A percentile compares a stretch with the other conserved stretches of the same genome.
Conservation (phyloP, 1,140 invertebrate genomes). For the Rhyzopertha dominica region DNA sequence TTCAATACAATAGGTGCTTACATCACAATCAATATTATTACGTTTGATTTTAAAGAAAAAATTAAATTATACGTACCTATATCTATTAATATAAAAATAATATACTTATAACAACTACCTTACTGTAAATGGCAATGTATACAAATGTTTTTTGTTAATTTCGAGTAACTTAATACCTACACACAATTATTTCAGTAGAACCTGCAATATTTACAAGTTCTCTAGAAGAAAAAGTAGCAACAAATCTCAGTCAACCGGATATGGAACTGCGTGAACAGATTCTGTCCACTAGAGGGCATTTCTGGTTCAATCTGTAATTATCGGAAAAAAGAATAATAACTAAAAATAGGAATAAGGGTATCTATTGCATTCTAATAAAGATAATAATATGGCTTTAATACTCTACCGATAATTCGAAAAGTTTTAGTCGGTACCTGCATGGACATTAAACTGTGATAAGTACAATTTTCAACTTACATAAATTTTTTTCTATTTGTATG, state of each 20-base stretch:
- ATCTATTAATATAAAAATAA: no score
- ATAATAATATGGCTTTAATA: not conserved
- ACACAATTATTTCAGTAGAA: slow-evolving; percentile 44
- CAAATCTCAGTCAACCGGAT: slow-evolving; percentile 50
- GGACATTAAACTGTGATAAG: not conserved
- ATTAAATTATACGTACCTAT: no score
- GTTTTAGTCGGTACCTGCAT: not conserved
- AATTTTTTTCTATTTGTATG: slow-evolving; percentile 67
- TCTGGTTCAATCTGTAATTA: slow-evolving; percentile 49
- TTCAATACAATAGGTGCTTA: no score
- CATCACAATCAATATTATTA: no score
- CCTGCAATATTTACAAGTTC: slow-evolving; percentile 62
- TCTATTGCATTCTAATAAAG: not conserved
- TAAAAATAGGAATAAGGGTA: slow-evolving; percentile 1
- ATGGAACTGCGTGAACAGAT: slow-evolving; percentile 9
- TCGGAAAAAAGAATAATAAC: slow-evolving; percentile 1
- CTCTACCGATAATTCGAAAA: not conserved
- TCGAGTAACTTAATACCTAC: no score
- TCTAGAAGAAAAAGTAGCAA: slow-evolving; percentile 60
- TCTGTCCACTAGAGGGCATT: slow-evolving; percentile 47
- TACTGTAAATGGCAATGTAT: no score
- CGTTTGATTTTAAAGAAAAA: no score
- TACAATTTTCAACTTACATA: slow-evolving; percentile 52
- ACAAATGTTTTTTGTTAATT: no score
- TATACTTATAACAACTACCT: no score